These are phyloP conservation scores for Mormoops blainvillei DNA, from an alignment of 2,113 vertebrate genomes.

Conservation along the genomic window DNA sequence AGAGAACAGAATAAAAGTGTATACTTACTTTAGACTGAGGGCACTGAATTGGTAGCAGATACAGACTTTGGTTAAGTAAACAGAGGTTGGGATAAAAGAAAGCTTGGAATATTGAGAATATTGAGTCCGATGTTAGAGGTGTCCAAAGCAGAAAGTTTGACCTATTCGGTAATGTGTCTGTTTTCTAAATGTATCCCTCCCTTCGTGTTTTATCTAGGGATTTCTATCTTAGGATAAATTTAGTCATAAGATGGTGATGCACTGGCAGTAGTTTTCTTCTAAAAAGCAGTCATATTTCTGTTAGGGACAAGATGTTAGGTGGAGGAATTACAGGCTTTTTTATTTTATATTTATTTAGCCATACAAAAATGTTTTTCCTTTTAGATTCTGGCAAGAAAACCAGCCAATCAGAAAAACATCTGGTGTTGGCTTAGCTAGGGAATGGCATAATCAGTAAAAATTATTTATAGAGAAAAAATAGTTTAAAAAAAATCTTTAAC, in stretches of 20 bases:
- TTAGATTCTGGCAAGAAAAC: conserved; percentile 32
- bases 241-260: conserved; percentile 14
- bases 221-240: conserved; percentile 40
- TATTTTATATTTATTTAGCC: conserved; percentile 54
- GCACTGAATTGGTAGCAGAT: neutral
- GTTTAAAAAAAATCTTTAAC: neutral
- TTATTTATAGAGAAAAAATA: conserved; percentile 32
- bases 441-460: conserved; percentile 58
- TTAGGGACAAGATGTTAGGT: conserved; percentile 26
- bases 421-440: conserved; percentile 44
- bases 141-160: conserved; percentile 32
- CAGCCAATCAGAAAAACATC: conserved; percentile 1
- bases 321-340: conserved; percentile 48
- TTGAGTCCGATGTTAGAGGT: conserved; percentile 10
- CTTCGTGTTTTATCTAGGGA: conserved; percentile 35
- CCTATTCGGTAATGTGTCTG: conserved; percentile 28
- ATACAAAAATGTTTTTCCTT: conserved; percentile 39
- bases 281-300: conserved; percentile 38
- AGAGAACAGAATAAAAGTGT: neutral
- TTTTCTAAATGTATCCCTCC: conserved; percentile 25
- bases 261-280: conserved; percentile 23
- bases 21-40: neutral
- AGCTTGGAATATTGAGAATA: neutral
- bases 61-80: conserved; percentile 30
- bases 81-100: conserved; percentile 14